Base-by-base conservation (phyloP, 2,888 invertebrate genomes). In the Andrena fulva region DNA sequence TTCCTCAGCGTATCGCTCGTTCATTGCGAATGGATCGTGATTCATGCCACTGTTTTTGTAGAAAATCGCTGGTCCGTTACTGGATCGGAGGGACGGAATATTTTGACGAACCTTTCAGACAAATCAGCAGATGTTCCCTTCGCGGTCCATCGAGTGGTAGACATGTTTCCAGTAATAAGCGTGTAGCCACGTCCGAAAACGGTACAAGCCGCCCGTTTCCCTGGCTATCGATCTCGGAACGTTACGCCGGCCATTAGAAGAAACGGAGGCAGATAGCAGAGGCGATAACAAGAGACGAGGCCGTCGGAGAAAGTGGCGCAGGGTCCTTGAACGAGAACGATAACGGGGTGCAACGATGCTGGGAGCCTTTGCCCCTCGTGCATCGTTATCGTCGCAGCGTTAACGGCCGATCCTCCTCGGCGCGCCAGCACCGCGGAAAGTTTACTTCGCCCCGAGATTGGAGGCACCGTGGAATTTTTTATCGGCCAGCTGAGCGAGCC, bases 231-330 rank as follows among this genome's bases (percentile, higher is more conserved):
- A 52, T 29, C 52, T 80, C 52, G 52, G 52, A 56, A 60, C 70
- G 60, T 77, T 71, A 79, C 75, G 60, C 29, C 72, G 78, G 73
- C 27, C 31, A 27, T 87, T 87, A 85, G 83, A 82, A 82, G 83
- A 16, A 50, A 48, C 16, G 7, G 56, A 20, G 12, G 42, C 4
- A 16, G 62, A 35, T 50, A 56, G 90, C 87, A 87, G 24, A 27
- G 27, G 10, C 89, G 89, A 89, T 87, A 86, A 76, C 85, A 86
- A 85, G 85, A 86, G 87, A 76, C 88, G 87, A 85, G 88, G 90
- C 89, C 89, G 89, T 80, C 84, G 90, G 92, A 91, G 92, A 93
- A 92, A 92, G 92, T 92, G 91, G 91, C 91, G 90, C 91, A 90
- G 90, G 91, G 91, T 91, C 91, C 91, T 89, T 84, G 87, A 80